phyloP scores from a whole-genome alignment of 2,888 invertebrate species.

The Xanthorhoe designata region DNA sequence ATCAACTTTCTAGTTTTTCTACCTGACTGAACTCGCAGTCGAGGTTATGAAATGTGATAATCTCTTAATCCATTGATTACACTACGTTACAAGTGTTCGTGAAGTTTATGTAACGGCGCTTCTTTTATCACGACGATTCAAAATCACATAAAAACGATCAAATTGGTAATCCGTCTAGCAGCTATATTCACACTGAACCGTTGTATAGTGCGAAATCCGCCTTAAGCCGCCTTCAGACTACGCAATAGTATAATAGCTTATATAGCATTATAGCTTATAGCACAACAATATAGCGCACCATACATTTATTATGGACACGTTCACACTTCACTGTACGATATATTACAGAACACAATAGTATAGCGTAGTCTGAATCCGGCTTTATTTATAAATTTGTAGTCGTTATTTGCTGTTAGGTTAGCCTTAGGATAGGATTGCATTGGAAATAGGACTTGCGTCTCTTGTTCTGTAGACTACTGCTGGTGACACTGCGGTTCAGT shows the following conservation, averaged over 20 bases:
- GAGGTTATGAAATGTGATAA: not conserved
- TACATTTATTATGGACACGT: no score
- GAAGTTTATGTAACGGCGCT: not conserved
- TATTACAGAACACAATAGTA: no score
- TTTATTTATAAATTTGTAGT: constrained; percentile 31
- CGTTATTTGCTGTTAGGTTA: constrained; percentile 30
- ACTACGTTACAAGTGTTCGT: not conserved
- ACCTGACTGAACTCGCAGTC: not conserved
- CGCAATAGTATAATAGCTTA: no score
- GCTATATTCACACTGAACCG: constrained; percentile 31
- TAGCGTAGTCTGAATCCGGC: no score
- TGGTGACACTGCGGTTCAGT: constrained; percentile 29
- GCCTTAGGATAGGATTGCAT: constrained; percentile 27
- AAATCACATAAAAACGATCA: not conserved
- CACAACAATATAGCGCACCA: no score
- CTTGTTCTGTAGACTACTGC: constrained; percentile 40
- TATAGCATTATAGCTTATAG: no score
- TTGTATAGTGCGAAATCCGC: constrained; percentile 24
- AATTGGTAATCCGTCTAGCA: constrained; percentile 20
- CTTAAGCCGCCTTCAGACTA: no score
- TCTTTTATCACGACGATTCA: not conserved
- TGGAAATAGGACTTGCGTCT: constrained; percentile 30
- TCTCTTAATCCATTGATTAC: not conserved
- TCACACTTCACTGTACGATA: no score
- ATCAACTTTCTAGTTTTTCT: not conserved